phyloP scores from a whole-genome alignment of 2,888 invertebrate species.

The Drosophila meridionalis region DNA sequence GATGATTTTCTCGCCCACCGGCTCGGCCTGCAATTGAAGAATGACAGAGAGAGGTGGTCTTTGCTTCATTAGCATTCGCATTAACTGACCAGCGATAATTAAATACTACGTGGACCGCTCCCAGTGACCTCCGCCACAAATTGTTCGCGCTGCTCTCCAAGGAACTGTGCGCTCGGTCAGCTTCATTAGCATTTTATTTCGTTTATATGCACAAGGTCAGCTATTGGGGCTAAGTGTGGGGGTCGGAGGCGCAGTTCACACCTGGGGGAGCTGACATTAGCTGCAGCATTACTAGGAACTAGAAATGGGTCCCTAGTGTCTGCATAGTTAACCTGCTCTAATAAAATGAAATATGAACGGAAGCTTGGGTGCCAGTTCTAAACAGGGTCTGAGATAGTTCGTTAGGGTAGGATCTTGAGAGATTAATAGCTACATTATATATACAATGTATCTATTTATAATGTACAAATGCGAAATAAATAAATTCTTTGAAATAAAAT shows the following conservation, averaged over 20 bases:
- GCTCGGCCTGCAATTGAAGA: slow-evolving; percentile 69
- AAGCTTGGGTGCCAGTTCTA: neutral
- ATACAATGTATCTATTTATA: too few relatives aligned
- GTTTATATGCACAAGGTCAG: slow-evolving; percentile 65
- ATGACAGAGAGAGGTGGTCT: neutral
- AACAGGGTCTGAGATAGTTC: neutral
- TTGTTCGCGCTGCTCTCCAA: slow-evolving; percentile 54
- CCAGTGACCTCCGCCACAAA: slow-evolving; percentile 54
- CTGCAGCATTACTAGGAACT: neutral
- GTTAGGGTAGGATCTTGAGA: neutral
- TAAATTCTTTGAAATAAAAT: too few relatives aligned
- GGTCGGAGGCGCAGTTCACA: slow-evolving; percentile 2
- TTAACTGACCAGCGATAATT: slow-evolving; percentile 75
- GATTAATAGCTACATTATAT: neutral
- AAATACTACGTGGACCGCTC: slow-evolving; percentile 53
- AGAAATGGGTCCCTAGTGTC: slow-evolving; percentile 20
- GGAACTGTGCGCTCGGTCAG: slow-evolving; percentile 41
- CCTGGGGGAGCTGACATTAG: slow-evolving; percentile 67
- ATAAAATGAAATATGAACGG: neutral
- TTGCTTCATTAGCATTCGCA: slow-evolving; percentile 65
- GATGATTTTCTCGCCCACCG: slow-evolving; percentile 82
- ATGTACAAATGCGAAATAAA: too few relatives aligned
- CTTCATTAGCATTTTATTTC: slow-evolving; percentile 54
- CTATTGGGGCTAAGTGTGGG: slow-evolving; percentile 23
- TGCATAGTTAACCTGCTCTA: slow-evolving; percentile 3